Evolutionary conservation across 1,140 invertebrate species (phyloP).

Genomic region (Drosophila suzukii): DNA sequence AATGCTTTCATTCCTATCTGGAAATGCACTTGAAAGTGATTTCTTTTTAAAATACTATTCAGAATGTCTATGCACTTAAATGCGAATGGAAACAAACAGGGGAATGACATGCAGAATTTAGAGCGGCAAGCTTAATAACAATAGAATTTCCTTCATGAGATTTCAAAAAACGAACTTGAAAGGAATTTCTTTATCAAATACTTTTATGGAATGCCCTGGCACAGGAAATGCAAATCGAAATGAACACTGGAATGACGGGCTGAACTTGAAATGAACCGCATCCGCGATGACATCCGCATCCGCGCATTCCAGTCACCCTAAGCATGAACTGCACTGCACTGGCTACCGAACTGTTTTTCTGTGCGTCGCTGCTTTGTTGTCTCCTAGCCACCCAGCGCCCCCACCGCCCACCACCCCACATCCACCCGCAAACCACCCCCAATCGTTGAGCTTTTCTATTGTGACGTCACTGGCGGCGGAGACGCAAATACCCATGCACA

Average conservation of each 20-base stretch:
- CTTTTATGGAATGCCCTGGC: neutral
- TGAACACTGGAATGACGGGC: constrained; percentile 16
- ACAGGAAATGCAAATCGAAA: neutral
- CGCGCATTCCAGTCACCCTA: constrained; percentile 17
- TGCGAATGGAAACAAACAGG: neutral
- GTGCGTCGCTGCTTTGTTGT: constrained; percentile 51
- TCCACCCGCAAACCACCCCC: constrained; percentile 3
- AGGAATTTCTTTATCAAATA: constrained; percentile 2
- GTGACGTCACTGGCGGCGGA: constrained; percentile 70
- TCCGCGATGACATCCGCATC: constrained; percentile 7
- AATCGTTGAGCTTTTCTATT: constrained; percentile 69
- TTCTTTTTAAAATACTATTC: constrained; percentile 14
- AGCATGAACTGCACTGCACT: constrained; percentile 18
- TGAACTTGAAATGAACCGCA: constrained; percentile 24
- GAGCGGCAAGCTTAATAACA: neutral
- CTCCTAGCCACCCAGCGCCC: constrained; percentile 16
- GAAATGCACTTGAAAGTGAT: constrained; percentile 27
- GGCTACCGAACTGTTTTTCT: constrained; percentile 16
- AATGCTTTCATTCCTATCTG: constrained; percentile 11
- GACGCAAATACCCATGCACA: constrained; percentile 67
- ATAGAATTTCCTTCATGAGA: neutral
- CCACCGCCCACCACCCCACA: constrained; percentile 3
- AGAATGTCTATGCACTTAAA: neutral
- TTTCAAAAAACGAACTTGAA: neutral
- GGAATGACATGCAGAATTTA: constrained; percentile 3